phyloP scores from a whole-genome alignment of 2,888 invertebrate genomes.

The Nycteola revayana region DNA sequence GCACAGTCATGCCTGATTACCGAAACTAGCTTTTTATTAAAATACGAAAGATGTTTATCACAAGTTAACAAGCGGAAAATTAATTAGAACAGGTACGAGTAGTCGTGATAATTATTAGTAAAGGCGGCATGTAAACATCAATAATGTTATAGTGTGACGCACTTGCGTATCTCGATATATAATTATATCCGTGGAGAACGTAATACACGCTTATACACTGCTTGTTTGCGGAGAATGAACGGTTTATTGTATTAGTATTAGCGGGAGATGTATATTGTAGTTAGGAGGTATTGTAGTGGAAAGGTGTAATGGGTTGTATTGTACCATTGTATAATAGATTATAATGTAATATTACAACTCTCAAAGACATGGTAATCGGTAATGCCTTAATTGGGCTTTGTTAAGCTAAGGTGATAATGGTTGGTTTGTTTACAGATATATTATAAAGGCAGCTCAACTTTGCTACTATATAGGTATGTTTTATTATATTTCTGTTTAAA shows the following conservation, averaged over 20 bases:
- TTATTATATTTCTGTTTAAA: too few species aligned
- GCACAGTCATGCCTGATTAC: not conserved
- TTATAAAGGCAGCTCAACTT: too few species aligned
- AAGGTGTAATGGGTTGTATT: too few species aligned
- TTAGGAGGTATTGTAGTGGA: too few species aligned
- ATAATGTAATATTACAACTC: too few species aligned
- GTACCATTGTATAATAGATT: too few species aligned
- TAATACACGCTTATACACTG: not conserved
- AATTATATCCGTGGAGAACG: constrained; percentile 3
- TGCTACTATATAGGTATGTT: too few species aligned
- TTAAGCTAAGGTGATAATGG: too few species aligned
- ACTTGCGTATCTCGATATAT: constrained; percentile 30
- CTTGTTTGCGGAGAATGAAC: constrained; percentile 11
- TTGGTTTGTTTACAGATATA: too few species aligned
- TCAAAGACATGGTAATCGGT: too few species aligned
- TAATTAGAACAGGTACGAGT: constrained; percentile 55
- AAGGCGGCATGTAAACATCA: constrained; percentile 46
- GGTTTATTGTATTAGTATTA: constrained; percentile 11
- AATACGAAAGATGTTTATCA: constrained; percentile 46
- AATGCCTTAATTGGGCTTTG: too few species aligned
- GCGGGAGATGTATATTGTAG: constrained; percentile 4
- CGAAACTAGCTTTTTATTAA: constrained; percentile 43
- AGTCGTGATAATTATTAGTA: constrained; percentile 52
- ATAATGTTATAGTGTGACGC: constrained; percentile 34
- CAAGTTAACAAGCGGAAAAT: constrained; percentile 48